Evolutionary conservation across 1,140 invertebrate genomes (phyloP).

Genomic region (Lordiphosa mommai): DNA sequence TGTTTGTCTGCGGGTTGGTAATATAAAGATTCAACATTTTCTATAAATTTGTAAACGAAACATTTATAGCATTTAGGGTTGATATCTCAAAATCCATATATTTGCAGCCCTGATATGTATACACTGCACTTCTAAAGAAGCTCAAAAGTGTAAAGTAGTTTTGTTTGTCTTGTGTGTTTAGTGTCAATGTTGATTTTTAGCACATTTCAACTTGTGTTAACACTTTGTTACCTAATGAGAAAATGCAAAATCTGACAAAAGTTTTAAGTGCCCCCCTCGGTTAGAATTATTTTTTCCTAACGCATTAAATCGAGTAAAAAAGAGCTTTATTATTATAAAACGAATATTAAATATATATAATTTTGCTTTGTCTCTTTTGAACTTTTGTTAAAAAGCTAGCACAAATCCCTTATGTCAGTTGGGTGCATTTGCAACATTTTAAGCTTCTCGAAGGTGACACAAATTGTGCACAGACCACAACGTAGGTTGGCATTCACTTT

Average conservation of each 20-base stretch:
- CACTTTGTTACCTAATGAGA: slow-evolving; percentile 13
- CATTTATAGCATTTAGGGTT: not conserved
- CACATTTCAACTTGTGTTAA: slow-evolving; percentile 31
- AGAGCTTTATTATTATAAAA: too few relatives aligned
- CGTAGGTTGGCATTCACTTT: not conserved
- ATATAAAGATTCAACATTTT: too few relatives aligned
- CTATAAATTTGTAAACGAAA: too few relatives aligned
- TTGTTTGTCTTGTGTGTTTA: slow-evolving; percentile 10
- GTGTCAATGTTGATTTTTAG: slow-evolving; percentile 34
- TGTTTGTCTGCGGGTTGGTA: too few relatives aligned
- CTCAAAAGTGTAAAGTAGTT: slow-evolving; percentile 14
- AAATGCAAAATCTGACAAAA: slow-evolving; percentile 14
- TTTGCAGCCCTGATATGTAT: not conserved
- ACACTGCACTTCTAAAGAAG: not conserved
- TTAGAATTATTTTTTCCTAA: too few relatives aligned
- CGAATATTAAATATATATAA: too few relatives aligned
- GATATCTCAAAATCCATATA: slow-evolving; percentile 1
- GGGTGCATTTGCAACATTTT: not conserved
- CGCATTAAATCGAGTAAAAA: too few relatives aligned
- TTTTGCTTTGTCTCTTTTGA: not conserved
- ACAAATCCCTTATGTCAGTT: slow-evolving; percentile 1
- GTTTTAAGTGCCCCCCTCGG: not conserved
- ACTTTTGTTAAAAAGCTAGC: not conserved
- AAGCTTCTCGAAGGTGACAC: not conserved
- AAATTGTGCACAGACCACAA: not conserved